These are phyloP conservation scores for Peromyscus attwateri DNA, from an alignment of 2,797 vertebrate genomes.

Conservation along the genomic window DNA sequence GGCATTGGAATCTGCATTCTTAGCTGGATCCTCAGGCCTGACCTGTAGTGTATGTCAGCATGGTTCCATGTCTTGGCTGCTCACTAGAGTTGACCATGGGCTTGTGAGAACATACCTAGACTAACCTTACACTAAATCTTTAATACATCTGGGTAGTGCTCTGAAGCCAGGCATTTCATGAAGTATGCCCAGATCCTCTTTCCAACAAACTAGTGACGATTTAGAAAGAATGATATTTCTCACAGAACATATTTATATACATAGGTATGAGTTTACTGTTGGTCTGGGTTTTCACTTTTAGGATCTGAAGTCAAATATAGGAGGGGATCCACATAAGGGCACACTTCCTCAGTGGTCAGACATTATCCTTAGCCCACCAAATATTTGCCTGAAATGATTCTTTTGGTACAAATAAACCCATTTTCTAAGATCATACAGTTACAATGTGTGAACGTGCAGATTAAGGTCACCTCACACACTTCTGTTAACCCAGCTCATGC, in stretches of 20 bases:
- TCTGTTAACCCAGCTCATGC: slow-evolving; percentile 67
- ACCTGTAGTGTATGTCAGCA: background rate
- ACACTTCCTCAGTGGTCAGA: background rate
- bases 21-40: background rate
- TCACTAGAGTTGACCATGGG: background rate
- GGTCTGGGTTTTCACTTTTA: background rate
- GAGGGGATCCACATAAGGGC: background rate
- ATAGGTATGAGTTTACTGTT: background rate
- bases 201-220: background rate
- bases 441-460: background rate
- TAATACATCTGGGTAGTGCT: background rate
- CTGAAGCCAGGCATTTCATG: background rate
- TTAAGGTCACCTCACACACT: background rate
- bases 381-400: background rate
- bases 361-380: background rate
- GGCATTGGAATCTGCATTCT: background rate
- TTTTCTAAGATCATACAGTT: background rate
- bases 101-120: background rate
- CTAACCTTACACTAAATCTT: background rate
- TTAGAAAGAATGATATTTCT: background rate
- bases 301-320: background rate
- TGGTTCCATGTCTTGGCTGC: background rate
- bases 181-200: background rate
- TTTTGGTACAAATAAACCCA: background rate
- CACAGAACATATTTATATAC: background rate